phyloP scores from a whole-genome alignment of 1,140 invertebrate species.

The Euura saliciscinereae region DNA sequence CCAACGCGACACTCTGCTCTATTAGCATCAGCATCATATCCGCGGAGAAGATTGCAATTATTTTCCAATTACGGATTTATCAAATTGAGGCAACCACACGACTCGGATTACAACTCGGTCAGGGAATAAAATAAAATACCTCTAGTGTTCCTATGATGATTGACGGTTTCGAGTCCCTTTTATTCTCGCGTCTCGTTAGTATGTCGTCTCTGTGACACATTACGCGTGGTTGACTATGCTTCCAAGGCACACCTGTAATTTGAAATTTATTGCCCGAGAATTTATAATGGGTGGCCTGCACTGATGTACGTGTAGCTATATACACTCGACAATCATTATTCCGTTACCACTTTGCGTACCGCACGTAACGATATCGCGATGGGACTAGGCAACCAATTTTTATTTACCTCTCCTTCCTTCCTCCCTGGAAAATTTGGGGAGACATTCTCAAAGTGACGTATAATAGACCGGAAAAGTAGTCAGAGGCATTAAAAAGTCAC shows the following conservation, averaged over 20 bases:
- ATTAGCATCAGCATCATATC: slow-evolving; percentile 14
- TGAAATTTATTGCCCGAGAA: slow-evolving; percentile 13
- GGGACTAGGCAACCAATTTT: too few species aligned
- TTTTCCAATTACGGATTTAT: slow-evolving; percentile 6
- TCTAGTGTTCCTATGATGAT: neutral
- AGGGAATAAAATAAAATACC: neutral
- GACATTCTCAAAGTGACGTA: too few species aligned
- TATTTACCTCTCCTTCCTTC: too few species aligned
- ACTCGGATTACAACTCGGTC: neutral
- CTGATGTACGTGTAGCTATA: neutral
- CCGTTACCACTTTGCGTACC: too few species aligned
- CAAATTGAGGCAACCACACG: neutral
- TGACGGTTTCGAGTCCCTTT: neutral
- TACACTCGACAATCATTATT: too few species aligned
- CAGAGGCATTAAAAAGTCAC: too few species aligned
- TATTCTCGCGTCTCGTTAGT: slow-evolving; percentile 1
- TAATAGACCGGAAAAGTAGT: too few species aligned
- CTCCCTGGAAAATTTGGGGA: too few species aligned
- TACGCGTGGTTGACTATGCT: neutral
- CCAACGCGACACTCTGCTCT: slow-evolving; percentile 10
- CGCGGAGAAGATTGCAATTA: slow-evolving; percentile 3
- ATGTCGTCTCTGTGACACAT: neutral
- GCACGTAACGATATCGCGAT: too few species aligned
- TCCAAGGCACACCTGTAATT: neutral
- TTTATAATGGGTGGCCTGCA: neutral